A percentile compares a stretch with the other conserved stretches of the same genome.
Conservation (phyloP, 2,888 invertebrate species). For the Pandemis cinnamomeana region DNA sequence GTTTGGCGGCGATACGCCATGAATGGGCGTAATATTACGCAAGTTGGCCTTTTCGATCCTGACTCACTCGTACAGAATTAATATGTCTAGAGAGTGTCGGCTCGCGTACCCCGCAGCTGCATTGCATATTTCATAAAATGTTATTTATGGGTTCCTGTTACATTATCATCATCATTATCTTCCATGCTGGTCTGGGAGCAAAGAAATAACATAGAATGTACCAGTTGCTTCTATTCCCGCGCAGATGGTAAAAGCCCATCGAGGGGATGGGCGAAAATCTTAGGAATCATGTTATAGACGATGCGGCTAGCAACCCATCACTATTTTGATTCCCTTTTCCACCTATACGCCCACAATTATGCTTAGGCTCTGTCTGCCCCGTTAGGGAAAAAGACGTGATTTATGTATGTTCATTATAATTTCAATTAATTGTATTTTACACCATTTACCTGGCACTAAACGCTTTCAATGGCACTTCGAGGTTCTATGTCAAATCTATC, state of each 20-base stretch:
- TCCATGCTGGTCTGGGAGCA: too few relatives aligned
- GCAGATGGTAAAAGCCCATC: too few relatives aligned
- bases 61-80: constrained; percentile 74
- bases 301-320: too few relatives aligned
- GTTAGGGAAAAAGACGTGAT: too few relatives aligned
- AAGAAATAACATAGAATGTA: too few relatives aligned
- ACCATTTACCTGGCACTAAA: constrained; percentile 21
- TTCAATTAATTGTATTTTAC: constrained; percentile 30
- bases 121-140: constrained; percentile 60
- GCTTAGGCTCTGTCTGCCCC: too few relatives aligned
- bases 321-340: too few relatives aligned
- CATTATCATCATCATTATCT: neutral
- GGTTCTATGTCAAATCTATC: constrained; percentile 1
- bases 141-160: constrained; percentile 42
- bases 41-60: constrained; percentile 68
- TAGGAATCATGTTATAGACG: too few relatives aligned
- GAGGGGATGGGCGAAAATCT: too few relatives aligned
- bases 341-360: too few relatives aligned
- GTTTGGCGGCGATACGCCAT: constrained; percentile 64
- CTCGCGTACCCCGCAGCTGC: constrained; percentile 59
- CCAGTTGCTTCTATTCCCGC: too few relatives aligned
- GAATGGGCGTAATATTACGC: constrained; percentile 74
- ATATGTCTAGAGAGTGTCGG: constrained; percentile 67
- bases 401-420: neutral
- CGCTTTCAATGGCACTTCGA: constrained; percentile 6